phyloP scores from a whole-genome alignment of 2,888 invertebrate genomes.

The Apocheima hispidaria region DNA sequence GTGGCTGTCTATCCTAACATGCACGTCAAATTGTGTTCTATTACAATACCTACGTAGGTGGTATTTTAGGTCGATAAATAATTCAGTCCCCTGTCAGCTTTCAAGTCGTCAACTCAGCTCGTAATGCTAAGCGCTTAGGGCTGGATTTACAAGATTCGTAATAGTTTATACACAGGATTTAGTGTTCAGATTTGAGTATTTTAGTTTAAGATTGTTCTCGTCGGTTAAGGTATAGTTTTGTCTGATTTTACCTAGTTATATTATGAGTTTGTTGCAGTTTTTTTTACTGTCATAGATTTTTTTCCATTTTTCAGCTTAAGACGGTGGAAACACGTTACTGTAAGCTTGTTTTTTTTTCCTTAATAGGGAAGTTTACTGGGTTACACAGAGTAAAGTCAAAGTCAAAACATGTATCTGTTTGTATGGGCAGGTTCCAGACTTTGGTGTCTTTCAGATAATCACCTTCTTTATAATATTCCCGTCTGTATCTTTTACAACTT shows the following conservation, averaged over 20 bases:
- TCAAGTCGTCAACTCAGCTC: slow-evolving; percentile 25
- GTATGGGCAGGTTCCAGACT: too few relatives aligned
- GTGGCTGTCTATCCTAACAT: not conserved
- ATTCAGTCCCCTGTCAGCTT: slow-evolving; percentile 57
- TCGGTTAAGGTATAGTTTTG: not conserved
- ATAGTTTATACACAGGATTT: slow-evolving; percentile 7
- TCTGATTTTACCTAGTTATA: not conserved
- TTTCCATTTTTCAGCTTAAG: too few relatives aligned
- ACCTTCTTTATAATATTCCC: too few relatives aligned
- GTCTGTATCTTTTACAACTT: too few relatives aligned
- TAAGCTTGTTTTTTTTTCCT: too few relatives aligned
- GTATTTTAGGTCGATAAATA: slow-evolving; percentile 61
- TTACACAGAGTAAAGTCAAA: too few relatives aligned
- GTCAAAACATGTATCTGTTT: too few relatives aligned
- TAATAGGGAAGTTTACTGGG: too few relatives aligned
- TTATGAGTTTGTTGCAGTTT: too few relatives aligned
- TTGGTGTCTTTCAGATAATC: too few relatives aligned
- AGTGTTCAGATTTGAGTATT: not conserved
- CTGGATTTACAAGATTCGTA: slow-evolving; percentile 10
- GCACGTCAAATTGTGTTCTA: not conserved
- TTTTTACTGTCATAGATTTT: too few relatives aligned
- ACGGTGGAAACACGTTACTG: too few relatives aligned
- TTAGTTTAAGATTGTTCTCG: not conserved
- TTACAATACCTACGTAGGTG: slow-evolving; percentile 14
- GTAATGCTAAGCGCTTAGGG: slow-evolving; percentile 13